A percentile compares a stretch with the other conserved stretches of the same genome.
phyloP scores from a whole-genome alignment of 2,113 vertebrate species.

The Phaetusa simplex region DNA sequence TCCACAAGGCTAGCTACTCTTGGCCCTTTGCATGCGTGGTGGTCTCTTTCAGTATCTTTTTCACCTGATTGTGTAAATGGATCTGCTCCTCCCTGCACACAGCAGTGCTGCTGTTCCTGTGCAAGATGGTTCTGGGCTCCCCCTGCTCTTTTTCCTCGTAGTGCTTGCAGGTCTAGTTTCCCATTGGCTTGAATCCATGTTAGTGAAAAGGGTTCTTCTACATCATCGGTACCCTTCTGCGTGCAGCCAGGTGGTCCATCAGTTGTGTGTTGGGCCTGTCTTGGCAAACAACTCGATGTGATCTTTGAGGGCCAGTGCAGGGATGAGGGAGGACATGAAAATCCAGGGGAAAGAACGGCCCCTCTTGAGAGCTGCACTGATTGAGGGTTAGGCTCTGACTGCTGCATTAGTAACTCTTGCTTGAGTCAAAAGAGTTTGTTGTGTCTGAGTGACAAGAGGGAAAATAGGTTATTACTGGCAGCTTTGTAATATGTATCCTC shows the following conservation, averaged over 20 bases:
- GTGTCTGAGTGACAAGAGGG: not conserved
- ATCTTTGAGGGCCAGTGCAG: not conserved
- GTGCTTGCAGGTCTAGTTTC: not conserved
- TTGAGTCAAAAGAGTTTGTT: not conserved
- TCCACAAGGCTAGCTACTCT: not conserved
- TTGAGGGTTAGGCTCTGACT: not conserved
- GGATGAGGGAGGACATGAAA: not conserved
- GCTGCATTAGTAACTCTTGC: not conserved
- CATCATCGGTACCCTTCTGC: fast-evolving
- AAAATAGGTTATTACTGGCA: not conserved
- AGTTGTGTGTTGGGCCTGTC: not conserved
- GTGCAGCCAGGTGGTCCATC: not conserved
- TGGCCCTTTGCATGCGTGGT: fast-evolving
- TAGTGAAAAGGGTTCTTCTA: not conserved
- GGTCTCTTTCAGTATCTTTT: not conserved
- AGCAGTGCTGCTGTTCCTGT: not conserved
- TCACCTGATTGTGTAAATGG: not conserved
- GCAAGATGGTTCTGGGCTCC: not conserved
- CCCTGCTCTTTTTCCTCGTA: not conserved
- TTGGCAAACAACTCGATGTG: fast-evolving
- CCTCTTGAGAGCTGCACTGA: not conserved
- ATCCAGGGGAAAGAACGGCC: not conserved
- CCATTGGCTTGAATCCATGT: fast-evolving
- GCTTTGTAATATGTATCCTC: not conserved
- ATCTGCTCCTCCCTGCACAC: not conserved